Base-by-base conservation (phyloP, 2,888 invertebrate species). In the Mesorhabditis belari region DNA sequence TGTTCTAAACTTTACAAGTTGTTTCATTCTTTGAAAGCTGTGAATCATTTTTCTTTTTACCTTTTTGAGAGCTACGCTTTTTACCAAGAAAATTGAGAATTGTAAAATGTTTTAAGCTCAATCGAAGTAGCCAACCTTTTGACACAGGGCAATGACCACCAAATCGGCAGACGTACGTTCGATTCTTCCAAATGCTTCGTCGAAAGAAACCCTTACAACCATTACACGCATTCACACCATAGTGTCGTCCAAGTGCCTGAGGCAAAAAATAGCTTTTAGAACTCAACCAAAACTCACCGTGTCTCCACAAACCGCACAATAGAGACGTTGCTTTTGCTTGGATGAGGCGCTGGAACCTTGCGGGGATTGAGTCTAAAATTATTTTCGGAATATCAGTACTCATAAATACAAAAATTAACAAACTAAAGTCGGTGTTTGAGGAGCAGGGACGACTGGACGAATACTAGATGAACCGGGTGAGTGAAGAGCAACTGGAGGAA, bases 181-280 rank as follows among this genome's bases (percentile, higher is more conserved):
- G 35, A 58, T 69, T 69, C 58, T 71, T 71, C 68, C 71, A 68
- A 25, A 71, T 71, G 50, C 67, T 72, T 60, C 77, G 55, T 5
- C 77, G 63, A 63, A 77, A 77, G 64, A 77, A 77, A 29, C 78
- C 78, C 60, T 78, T 78, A 67, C 78, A 79, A 4, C 78, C 78
- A 57, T 78, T 78, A 57, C 74, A 74, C 21, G 71, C 70, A 58
- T 67, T 69, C 25, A 71, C 72, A 23, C 74, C 74, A 60, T 74
- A 74, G 59, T 74, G 74, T 56, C 68, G 70, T 21, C 74, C 71
- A 28, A 73, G 65, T 2, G 73, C 73, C 72, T 73, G 63, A 5
- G 62, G 28, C 9, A 21, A 9, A 51, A 2, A 9, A 51, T 9
- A 1, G 23, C 12, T 17, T 23, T n/a, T 9, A 51, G 19, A 17